Conservation (phyloP, 2,797 vertebrate species). For the Phalanger gymnotis region DNA sequence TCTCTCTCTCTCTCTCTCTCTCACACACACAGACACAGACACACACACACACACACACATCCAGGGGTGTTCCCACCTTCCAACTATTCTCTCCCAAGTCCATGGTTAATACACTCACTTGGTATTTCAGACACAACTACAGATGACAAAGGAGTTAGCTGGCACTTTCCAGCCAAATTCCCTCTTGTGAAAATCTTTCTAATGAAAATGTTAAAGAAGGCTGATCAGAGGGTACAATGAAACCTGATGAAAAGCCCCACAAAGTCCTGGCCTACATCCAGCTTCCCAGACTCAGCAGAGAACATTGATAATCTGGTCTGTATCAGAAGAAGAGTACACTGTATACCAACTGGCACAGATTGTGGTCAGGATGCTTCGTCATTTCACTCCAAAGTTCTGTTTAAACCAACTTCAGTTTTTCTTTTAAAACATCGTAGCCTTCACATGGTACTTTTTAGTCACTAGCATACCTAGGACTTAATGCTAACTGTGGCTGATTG, state of each 20-base stretch:
- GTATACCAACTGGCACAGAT: not conserved
- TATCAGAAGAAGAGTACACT: conserved; percentile 1
- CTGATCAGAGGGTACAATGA: not conserved
- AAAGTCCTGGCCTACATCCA: not conserved
- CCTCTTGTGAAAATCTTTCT: conserved; percentile 16
- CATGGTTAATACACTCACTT: not conserved
- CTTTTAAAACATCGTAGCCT: not conserved
- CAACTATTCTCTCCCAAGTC: not conserved
- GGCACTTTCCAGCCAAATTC: conserved; percentile 7
- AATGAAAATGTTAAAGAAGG: conserved; percentile 17
- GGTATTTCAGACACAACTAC: not conserved
- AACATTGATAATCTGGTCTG: conserved; percentile 37
- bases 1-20: too few relatives aligned
- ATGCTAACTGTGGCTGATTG: not conserved
- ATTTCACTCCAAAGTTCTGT: not conserved
- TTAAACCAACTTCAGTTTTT: not conserved
- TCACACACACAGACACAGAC: too few relatives aligned
- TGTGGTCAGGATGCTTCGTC: not conserved
- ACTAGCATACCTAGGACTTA: not conserved
- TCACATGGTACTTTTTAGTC: not conserved
- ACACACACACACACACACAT: too few relatives aligned
- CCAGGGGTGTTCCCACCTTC: not conserved
- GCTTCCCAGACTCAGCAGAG: conserved; percentile 13
- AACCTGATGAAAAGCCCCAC: not conserved
- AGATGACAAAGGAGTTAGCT: not conserved